Conservation (phyloP, 2,113 vertebrate species). For the Aptenodytes forsteri region DNA sequence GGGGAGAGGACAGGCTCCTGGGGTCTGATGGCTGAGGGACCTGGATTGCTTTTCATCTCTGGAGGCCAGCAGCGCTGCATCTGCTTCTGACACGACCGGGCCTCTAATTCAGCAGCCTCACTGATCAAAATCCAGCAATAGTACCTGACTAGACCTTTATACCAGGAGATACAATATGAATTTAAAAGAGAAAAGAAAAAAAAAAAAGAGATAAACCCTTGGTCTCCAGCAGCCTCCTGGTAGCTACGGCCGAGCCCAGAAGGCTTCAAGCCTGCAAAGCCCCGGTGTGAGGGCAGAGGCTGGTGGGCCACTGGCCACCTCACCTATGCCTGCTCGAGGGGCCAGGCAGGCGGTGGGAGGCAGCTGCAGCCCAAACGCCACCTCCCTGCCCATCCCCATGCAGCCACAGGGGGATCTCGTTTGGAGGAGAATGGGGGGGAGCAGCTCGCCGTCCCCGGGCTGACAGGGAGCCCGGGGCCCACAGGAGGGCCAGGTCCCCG, state of each 20-base stretch:
- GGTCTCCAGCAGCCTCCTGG: background rate
- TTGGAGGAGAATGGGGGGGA: background rate
- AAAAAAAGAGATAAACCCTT: background rate
- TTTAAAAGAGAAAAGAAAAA: background rate
- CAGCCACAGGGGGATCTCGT: rapidly evolving
- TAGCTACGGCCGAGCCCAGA: too few relatives aligned
- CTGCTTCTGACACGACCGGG: background rate
- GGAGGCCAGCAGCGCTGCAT: background rate
- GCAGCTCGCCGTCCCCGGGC: rapidly evolving
- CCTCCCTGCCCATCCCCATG: background rate
- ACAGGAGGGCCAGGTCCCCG: background rate
- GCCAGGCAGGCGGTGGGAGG: rapidly evolving
- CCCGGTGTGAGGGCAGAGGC: background rate
- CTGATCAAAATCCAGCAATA: background rate
- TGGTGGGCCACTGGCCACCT: background rate
- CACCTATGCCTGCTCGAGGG: background rate
- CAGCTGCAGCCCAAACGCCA: rapidly evolving
- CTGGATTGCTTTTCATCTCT: background rate
- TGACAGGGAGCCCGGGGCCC: background rate
- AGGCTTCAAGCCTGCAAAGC: background rate
- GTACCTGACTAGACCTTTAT: background rate
- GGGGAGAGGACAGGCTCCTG: background rate
- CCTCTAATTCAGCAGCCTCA: background rate
- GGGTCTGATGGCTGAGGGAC: background rate
- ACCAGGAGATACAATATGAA: background rate